Conservation (phyloP, 2,888 invertebrate genomes). For the Scaptomyza polygonia region DNA sequence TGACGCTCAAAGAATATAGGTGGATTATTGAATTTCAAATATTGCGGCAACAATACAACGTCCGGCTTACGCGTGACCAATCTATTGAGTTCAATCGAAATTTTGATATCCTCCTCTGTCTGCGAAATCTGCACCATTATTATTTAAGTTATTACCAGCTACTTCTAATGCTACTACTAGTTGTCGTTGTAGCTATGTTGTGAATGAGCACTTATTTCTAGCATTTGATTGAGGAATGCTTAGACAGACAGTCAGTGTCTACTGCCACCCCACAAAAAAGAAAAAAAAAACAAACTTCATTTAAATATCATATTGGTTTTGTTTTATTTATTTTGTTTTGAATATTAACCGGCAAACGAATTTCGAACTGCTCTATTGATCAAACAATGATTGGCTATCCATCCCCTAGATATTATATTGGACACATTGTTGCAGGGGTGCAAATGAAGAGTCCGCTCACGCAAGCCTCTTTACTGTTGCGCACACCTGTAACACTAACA, state of each 20-base stretch:
- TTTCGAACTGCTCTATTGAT: constrained; percentile 56
- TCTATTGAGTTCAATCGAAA: constrained; percentile 82
- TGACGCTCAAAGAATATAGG: constrained; percentile 84
- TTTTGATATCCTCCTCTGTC: constrained; percentile 83
- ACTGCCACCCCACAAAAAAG: constrained; percentile 38
- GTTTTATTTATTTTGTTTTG: constrained; percentile 65
- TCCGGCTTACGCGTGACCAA: constrained; percentile 81
- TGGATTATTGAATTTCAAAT: constrained; percentile 83
- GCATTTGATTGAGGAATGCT: constrained; percentile 34
- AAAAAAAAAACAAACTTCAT: constrained; percentile 45
- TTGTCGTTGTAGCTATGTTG: constrained; percentile 43
- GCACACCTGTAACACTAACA: constrained; percentile 51
- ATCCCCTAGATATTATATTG: constrained; percentile 27
- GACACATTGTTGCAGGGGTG: constrained; percentile 3
- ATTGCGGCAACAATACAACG: constrained; percentile 81
- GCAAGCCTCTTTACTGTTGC: constrained; percentile 23
- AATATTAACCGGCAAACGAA: constrained; percentile 72
- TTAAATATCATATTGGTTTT: constrained; percentile 54
- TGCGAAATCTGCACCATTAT: constrained; percentile 83
- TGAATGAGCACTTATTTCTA: constrained; percentile 38
- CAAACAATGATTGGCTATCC: constrained; percentile 74
- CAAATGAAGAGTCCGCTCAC: constrained; percentile 21
- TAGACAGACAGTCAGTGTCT: constrained; percentile 38
- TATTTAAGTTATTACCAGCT: constrained; percentile 3
- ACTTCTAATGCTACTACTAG: constrained; percentile 14